A percentile compares a stretch with the other conserved stretches of the same genome.
phyloP scores from a whole-genome alignment of 1,140 invertebrate genomes.

The Drosophila rufa region DNA sequence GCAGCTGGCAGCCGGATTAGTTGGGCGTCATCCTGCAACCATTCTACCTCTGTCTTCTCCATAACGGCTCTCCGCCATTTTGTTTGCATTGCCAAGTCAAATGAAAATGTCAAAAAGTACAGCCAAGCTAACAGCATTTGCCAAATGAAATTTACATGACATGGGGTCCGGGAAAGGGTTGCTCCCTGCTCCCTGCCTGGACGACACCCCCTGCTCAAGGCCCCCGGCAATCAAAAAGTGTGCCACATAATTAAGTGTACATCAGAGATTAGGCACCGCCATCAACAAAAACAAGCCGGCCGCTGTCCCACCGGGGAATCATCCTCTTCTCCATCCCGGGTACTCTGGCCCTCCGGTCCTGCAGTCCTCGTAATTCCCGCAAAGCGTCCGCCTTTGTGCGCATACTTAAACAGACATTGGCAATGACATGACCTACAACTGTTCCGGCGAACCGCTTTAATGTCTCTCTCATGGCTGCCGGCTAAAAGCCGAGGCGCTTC shows the following conservation, averaged over 20 bases:
- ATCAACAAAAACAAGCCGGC: conserved; percentile 48
- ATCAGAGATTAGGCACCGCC: conserved; percentile 77
- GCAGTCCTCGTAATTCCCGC: conserved; percentile 30
- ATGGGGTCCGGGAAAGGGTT: conserved; percentile 33
- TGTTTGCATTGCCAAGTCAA: conserved; percentile 62
- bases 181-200: conserved; percentile 14
- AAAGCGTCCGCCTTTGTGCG: conserved; percentile 64
- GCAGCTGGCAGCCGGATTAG: conserved; percentile 54
- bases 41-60: conserved; percentile 10
- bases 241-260: conserved; percentile 79
- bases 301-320: conserved; percentile 24
- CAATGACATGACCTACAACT: conserved; percentile 56
- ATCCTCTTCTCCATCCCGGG: conserved; percentile 5
- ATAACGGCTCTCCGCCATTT: background rate
- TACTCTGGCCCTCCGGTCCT: background rate
- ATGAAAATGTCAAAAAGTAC: conserved; percentile 70
- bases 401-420: conserved; percentile 79
- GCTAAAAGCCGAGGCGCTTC: conserved; percentile 72
- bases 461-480: conserved; percentile 66
- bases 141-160: conserved; percentile 74
- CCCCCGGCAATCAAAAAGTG: conserved; percentile 65
- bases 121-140: conserved; percentile 69
- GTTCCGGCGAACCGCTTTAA: conserved; percentile 67
- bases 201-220: conserved; percentile 18
- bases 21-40: conserved; percentile 8